Conservation (phyloP, 2,888 invertebrate genomes). For the Charanyca ferruginea region DNA sequence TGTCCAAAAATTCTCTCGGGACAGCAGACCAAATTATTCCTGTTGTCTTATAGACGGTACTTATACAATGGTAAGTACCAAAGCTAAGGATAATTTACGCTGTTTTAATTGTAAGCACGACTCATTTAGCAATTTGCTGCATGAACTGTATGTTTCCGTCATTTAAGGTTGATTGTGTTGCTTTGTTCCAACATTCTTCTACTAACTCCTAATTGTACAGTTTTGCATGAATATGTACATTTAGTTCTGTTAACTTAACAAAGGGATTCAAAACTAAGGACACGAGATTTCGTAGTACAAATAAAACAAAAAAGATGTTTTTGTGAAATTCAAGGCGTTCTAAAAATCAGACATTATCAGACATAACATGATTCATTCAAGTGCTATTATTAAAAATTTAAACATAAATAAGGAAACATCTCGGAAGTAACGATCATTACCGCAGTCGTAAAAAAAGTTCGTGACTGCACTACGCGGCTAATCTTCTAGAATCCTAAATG, state of each 20-base stretch:
- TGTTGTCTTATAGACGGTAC: slow-evolving; percentile 5
- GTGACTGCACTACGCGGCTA: slow-evolving; percentile 49
- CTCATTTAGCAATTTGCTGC: slow-evolving; percentile 39
- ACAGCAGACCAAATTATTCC: neutral
- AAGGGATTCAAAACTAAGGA: slow-evolving; percentile 5
- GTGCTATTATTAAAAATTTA: slow-evolving; percentile 50
- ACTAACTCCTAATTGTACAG: slow-evolving; percentile 31
- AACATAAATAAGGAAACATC: slow-evolving; percentile 69
- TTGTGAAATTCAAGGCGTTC: slow-evolving; percentile 48
- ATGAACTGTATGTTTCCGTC: slow-evolving; percentile 40
- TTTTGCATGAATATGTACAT: slow-evolving; percentile 30
- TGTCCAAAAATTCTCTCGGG: neutral
- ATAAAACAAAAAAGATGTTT: slow-evolving; percentile 20
- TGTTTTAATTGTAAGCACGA: slow-evolving; percentile 51
- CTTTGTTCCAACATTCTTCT: slow-evolving; percentile 43
- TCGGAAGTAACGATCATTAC: slow-evolving; percentile 72
- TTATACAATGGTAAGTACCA: slow-evolving; percentile 4
- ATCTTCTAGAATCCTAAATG: slow-evolving; percentile 30
- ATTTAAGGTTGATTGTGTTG: slow-evolving; percentile 47
- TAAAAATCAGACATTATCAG: slow-evolving; percentile 36
- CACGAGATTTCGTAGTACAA: slow-evolving; percentile 5
- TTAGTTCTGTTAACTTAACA: slow-evolving; percentile 2
- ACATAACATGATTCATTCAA: slow-evolving; percentile 53
- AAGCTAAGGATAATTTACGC: slow-evolving; percentile 34
- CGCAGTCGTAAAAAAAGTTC: slow-evolving; percentile 59